Evolutionary conservation across 1,140 invertebrate species (phyloP).

Genomic region (Antheraea pernyi): DNA sequence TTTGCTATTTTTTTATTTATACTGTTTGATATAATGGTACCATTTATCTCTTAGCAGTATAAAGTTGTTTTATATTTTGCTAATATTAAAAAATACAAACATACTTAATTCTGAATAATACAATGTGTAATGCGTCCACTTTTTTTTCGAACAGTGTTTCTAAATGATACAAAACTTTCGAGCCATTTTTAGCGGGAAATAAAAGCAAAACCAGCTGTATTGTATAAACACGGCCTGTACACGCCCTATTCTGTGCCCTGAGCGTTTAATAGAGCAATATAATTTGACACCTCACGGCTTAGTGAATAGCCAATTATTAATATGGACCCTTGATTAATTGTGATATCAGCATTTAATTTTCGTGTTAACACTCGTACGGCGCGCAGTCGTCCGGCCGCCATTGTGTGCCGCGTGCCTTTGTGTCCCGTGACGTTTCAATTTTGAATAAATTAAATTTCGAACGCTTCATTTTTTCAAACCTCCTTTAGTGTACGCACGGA

Average conservation of each 20-base stretch:
- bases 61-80: no score
- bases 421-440: conserved; percentile 76
- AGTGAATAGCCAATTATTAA: conserved; percentile 78
- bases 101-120: no score
- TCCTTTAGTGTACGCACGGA: conserved; percentile 54
- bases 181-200: not conserved
- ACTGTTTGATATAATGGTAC: no score
- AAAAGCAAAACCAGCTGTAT: conserved; percentile 30
- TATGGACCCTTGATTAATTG: conserved; percentile 77
- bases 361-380: conserved; percentile 69
- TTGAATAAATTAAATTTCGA: conserved; percentile 79
- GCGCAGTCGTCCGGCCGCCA: conserved; percentile 39
- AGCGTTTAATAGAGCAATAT: conserved; percentile 76
- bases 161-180: not conserved
- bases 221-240: conserved; percentile 53
- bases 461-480: conserved; percentile 71
- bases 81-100: no score
- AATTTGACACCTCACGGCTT: conserved; percentile 74
- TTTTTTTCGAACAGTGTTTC: not conserved
- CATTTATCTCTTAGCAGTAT: no score
- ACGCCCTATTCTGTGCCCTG: conserved; percentile 63
- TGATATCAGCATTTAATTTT: conserved; percentile 79
- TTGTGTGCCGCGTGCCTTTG: conserved; percentile 66
- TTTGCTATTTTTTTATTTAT: no score
- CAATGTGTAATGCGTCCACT: no score